Base-by-base conservation (phyloP, 2,797 vertebrate species). In the Myotis vivesi region DNA sequence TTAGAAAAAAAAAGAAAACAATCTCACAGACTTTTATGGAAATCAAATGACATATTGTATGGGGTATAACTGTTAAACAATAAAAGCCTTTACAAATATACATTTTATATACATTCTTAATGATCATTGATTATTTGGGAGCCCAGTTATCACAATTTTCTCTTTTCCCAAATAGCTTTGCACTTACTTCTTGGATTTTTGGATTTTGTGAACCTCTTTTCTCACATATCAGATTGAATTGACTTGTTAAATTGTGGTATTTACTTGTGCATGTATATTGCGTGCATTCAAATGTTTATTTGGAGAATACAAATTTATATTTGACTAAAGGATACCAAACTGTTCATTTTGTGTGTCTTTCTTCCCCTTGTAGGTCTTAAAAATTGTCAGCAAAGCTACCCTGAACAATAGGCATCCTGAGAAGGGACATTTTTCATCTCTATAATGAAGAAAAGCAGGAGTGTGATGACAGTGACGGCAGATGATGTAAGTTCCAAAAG, bases 401-500 rank as follows among this genome's bases (percentile, higher is more conserved):
- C 68, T 94, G 46, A 76, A 53, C 15, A 89, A 73, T 16, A 77
- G 59, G 30, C 15, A 36, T 23, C 53, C 28, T n/a, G 36, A 0
- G 0, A 55, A 85, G 92, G 71, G 30, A 66, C 57, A 0, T 72
- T 95, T 59, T 59, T 9, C 68, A 49, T 68, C 30, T 95, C 57
- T 81, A 99, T 91, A 91, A 99, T 99, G 99, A 99, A 99, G 99
- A 99, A 99, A 97, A 99, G 99, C 98, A 98, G 99, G 96, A 99
- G 99, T 95, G 99, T 99, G 87, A 99, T 99, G 97, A 97, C 98
- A 10, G 99, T 99, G 93, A 98, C 98, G 12, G 98, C 99, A 30
- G 98, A 98, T 64, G 99, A 99, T 80, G 99, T 99, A 98, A 99
- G 99, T 98, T 73, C 92, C 19, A 8, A n/a, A 46, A 59, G 33